These are phyloP conservation scores for Amblyornis subalaris DNA, from an alignment of 2,113 vertebrate genomes.

Conservation along the genomic window DNA sequence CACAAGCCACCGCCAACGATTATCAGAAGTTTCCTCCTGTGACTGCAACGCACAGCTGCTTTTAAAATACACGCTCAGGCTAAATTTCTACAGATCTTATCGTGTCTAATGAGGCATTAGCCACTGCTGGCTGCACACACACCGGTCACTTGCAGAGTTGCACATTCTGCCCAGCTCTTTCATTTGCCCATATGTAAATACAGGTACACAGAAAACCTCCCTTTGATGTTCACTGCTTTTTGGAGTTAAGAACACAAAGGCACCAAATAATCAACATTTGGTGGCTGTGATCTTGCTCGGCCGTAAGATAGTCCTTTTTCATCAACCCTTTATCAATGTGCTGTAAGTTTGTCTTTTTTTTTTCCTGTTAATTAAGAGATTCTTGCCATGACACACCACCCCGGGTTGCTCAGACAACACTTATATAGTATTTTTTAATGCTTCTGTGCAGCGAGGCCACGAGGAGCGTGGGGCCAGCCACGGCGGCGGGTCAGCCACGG, in stretches of 20 bases:
- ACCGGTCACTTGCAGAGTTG: accelerated
- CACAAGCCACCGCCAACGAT: accelerated
- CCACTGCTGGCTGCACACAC: not conserved
- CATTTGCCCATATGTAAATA: accelerated
- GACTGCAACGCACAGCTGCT: accelerated
- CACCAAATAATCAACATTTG: not conserved
- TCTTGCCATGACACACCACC: accelerated
- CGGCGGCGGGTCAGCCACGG: not conserved
- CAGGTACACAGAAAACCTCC: accelerated
- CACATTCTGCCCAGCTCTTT: not conserved
- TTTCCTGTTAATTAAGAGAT: accelerated
- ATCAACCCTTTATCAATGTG: not conserved
- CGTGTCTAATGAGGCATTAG: accelerated
- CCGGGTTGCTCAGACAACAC: accelerated
- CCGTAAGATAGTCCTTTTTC: accelerated
- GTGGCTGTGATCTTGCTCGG: not conserved
- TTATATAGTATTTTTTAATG: accelerated
- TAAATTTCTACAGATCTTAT: not conserved
- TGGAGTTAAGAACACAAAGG: not conserved
- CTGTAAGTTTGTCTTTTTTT: accelerated
- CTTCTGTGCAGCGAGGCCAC: not conserved
- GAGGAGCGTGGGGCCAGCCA: accelerated
- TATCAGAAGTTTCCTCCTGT: not conserved
- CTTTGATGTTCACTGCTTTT: accelerated
- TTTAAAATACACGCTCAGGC: accelerated